Base-by-base conservation (phyloP, 2,888 invertebrate species). In the Meta bourneti region DNA sequence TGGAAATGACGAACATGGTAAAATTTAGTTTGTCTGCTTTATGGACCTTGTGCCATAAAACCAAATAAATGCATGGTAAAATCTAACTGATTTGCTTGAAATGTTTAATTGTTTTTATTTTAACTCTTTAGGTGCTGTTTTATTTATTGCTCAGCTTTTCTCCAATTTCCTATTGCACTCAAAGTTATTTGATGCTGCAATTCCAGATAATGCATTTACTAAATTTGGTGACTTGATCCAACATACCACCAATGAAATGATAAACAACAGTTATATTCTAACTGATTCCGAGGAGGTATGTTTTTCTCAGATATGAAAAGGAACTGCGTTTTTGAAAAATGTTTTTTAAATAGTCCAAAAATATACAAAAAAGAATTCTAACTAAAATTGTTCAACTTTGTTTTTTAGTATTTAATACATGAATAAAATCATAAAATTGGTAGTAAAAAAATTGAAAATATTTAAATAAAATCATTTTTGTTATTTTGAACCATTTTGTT, bases 131-230 rank as follows among this genome's bases (percentile, higher is more conserved):
- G 91, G 91, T 54, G 81, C 48, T 51, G 20, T 87, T 51, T 78
- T 91, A 8, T 77, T 82, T 82, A n/a, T 82, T 13, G 70, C 82
- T 52, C 82, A 87, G 51, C 20, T 91, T 48, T 91, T 82, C 70
- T 78, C 86, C 7, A 78, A 77, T 34, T 82, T 91, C 71, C 20
- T 91, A 9, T 11, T 91, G 34, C 81, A 91, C 61, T 52, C 82
- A 4, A 86, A 87, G 11, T 6, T 91, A 11, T 91, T 91, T 72
- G 71, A 87, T 71, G 19, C 48, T 34, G 20, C 71, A 8, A 75
- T 91, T 61, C 91, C 91, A 20, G 7, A n/a, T 20, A 49, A 49
- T 78, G 48, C 82, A 1, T 51, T 54, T 82, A 19, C 51, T 16
- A 52, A 78, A 48, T 91, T 87, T 78, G 82, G 61, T 69, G 61